phyloP scores from a whole-genome alignment of 2,888 invertebrate genomes.

The Cerceris rybyensis region DNA sequence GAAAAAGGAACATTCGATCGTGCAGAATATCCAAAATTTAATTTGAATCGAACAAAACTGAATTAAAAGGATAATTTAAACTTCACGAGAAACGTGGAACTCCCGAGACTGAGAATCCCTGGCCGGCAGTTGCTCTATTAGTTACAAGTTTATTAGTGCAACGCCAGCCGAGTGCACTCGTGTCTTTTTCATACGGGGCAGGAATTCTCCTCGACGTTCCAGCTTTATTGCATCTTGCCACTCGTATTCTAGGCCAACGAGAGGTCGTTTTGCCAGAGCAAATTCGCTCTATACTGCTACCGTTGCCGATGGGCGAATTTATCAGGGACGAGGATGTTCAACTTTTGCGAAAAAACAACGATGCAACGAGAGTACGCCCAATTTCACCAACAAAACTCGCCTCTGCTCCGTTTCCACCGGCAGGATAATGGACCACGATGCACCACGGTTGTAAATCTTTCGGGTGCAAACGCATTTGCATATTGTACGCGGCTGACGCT shows the following conservation, averaged over 20 bases:
- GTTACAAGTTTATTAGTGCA: conserved; percentile 18
- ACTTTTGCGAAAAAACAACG: conserved; percentile 26
- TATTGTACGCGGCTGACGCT: conserved; percentile 12
- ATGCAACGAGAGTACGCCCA: conserved; percentile 19
- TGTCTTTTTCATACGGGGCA: conserved; percentile 4
- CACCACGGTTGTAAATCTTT: conserved; percentile 36
- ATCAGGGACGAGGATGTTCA: background rate
- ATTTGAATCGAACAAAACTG: background rate
- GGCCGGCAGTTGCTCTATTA: conserved; percentile 12
- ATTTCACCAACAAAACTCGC: conserved; percentile 14
- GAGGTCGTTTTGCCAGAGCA: conserved; percentile 9
- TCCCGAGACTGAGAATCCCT: background rate
- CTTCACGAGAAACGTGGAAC: background rate
- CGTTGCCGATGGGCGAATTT: background rate
- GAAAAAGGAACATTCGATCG: too few species aligned
- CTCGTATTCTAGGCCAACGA: conserved; percentile 26
- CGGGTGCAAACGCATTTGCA: conserved; percentile 37
- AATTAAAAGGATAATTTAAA: background rate
- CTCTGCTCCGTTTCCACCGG: conserved; percentile 19
- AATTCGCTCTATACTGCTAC: background rate
- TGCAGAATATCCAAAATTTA: background rate
- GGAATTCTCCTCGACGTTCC: conserved; percentile 1
- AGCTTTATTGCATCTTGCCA: conserved; percentile 4
- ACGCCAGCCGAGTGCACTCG: conserved; percentile 4
- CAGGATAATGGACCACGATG: conserved; percentile 2